Evolutionary conservation across 2,797 vertebrate species (phyloP), one percentile per base, ranked within the genome.

Genomic region (Hippoglossus hippoglossus): DNA sequence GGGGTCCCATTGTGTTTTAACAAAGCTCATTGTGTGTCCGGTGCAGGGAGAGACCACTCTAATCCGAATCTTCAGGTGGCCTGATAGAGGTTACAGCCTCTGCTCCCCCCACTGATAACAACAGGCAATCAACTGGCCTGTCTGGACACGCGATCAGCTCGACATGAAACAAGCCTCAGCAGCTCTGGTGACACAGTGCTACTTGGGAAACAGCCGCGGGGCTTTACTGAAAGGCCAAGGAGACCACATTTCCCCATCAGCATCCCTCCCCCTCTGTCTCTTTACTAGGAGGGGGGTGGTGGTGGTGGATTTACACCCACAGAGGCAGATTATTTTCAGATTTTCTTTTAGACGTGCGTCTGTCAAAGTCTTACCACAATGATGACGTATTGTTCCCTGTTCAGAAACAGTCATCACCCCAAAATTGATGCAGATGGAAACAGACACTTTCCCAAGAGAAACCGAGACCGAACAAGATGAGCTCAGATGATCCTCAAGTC

Each of bases 121-220:
- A 88, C 91, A 86, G 75, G 92, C 87, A 89, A 93, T 92, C 89
- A 93, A 83, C 77, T 72, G 83, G 79, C 91, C 89, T 87, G 94
- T 88, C 89, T 86, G 87, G 86, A 91, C 93, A 84, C 65, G 91
- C 79, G 28, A 77, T 83, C 71, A 63, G 73, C 78, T 65, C 31
- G 1, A 84, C 81, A 72, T 71, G 67, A 87, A 91, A 86, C 92
- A 86, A 89, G 83, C 74, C 86, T 54, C 39, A 0, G 73, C 89
- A 87, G 81, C 79, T 77, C 74, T 67, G 74, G 86, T 80, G 79
- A 85, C 88, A 84, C 62, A 31, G 58, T 3, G 52, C 73, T 61
- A 51, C 79, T 71, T 85, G 79, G 79, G 86, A 91, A 90, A 88
- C 65, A 62, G 87, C 91, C 76, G 61, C 68, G 7, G 83, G 86